These are phyloP conservation scores for Geothlypis trichas DNA, from an alignment of 2,113 vertebrate species.

Conservation along the genomic window DNA sequence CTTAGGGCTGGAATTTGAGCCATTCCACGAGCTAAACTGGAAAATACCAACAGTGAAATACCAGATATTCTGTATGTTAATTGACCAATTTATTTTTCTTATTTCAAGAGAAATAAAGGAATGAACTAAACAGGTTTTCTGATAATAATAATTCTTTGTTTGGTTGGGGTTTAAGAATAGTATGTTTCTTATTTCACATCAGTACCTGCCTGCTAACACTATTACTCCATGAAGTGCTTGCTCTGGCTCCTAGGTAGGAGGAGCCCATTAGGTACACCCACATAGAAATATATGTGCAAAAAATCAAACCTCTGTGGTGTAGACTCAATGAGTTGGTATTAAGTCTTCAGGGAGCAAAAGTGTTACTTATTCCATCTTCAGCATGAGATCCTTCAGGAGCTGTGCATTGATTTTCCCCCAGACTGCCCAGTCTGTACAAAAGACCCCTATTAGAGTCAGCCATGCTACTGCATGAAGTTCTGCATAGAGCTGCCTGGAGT, in stretches of 20 bases:
- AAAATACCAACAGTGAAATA: not conserved
- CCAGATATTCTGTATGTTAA: not conserved
- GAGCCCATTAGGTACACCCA: not conserved
- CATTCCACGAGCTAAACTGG: not conserved
- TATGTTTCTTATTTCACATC: not conserved
- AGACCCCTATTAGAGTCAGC: not conserved
- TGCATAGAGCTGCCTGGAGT: not conserved
- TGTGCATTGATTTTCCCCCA: rapidly evolving
- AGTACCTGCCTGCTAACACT: not conserved
- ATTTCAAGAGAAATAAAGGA: not conserved
- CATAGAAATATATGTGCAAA: not conserved
- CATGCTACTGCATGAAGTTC: not conserved
- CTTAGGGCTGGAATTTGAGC: not conserved
- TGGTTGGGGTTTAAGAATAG: not conserved
- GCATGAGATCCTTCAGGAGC: not conserved
- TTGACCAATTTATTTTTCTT: not conserved
- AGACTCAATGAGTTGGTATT: not conserved
- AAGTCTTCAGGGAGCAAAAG: not conserved
- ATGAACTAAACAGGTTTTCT: not conserved
- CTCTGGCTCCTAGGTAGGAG: not conserved
- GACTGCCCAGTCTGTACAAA: too few relatives aligned
- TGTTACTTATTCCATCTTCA: not conserved
- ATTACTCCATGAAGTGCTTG: not conserved
- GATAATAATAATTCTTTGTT: not conserved
- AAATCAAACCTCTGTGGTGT: not conserved